A percentile compares a stretch with the other conserved stretches of the same genome.
Evolutionary conservation across 2,888 invertebrate genomes (phyloP).

Genomic region (Plebejus anna): DNA sequence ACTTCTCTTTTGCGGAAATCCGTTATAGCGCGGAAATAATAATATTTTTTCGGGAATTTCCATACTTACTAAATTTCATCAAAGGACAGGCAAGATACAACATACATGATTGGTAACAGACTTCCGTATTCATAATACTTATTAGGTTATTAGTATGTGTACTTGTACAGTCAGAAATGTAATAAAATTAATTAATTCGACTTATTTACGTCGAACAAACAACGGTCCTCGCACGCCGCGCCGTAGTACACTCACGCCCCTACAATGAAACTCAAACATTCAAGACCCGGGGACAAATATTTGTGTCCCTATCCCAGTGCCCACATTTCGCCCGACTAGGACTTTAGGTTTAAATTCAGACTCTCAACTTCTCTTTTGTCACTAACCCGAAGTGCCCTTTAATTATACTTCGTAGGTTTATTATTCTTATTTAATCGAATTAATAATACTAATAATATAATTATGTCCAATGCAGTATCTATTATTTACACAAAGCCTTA

Average conservation of each 20-base stretch:
- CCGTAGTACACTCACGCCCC: background rate
- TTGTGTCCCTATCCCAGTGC: background rate
- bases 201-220: background rate
- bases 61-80: too few relatives aligned
- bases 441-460: background rate
- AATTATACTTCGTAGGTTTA: background rate
- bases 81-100: background rate
- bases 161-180: background rate
- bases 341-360: background rate
- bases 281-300: background rate
- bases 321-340: background rate
- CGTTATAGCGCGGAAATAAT: too few relatives aligned
- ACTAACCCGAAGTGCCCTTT: background rate
- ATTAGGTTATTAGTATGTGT: background rate
- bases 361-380: conserved; percentile 2
- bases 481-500: too few relatives aligned
- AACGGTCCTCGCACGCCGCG: background rate
- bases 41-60: too few relatives aligned
- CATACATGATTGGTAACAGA: background rate
- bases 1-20: too few relatives aligned
- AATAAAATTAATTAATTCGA: background rate
- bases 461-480: too few relatives aligned
- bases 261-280: conserved; percentile 13
- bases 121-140: background rate
- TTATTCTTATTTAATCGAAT: background rate